Evolutionary conservation across 2,888 invertebrate species (phyloP), one percentile per base, ranked within the genome.

Genomic region (Eupithecia tripunctaria): DNA sequence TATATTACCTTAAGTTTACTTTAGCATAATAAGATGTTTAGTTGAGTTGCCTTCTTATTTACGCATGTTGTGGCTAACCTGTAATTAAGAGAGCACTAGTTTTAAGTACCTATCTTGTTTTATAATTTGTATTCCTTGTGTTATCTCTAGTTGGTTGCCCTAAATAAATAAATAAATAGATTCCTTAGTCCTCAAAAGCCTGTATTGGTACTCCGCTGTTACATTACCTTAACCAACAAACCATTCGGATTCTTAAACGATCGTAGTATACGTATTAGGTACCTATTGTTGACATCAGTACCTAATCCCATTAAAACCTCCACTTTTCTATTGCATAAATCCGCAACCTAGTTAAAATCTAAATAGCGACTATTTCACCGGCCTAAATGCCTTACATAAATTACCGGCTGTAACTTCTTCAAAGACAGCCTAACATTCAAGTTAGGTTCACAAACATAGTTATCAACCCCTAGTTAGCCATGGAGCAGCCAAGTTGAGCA

Each of bases 371-470:
- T 12, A 51, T 67, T 70, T 38, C 21, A 69, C 25, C 67, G 56
- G 43, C 59, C 51, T 32, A 69, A 71, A 71, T 69, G 47, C 62
- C 62, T 43, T 21, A 59, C 74, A 67, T 47, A 70, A 71, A 71
- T 67, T 69, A 56, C 68, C 38, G 2, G 59, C 36, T 47, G 51
- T 64, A 75, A 70, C 71, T 74, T 74, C 67, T 75, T 72, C 74
- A 69, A 74, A 75, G 75, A 65, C 75, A 18, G 72, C 65, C 75
- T 72, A 70, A 72, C 72, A 72, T 72, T 65, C 67, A 75, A 72
- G 75, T 75, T 75, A 64, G 70, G 78, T 79, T 78, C 74, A 73
- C 78, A 80, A 84, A 82, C 78, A 79, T 74, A 76, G 74, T 76
- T 76, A 76, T 74, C 75, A 67, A 63, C 66, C 71, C 75, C 71